A percentile compares a stretch with the other conserved stretches of the same genome.
Evolutionary conservation across 1,140 invertebrate species (phyloP).

Genomic region (Argopecten irradians): DNA sequence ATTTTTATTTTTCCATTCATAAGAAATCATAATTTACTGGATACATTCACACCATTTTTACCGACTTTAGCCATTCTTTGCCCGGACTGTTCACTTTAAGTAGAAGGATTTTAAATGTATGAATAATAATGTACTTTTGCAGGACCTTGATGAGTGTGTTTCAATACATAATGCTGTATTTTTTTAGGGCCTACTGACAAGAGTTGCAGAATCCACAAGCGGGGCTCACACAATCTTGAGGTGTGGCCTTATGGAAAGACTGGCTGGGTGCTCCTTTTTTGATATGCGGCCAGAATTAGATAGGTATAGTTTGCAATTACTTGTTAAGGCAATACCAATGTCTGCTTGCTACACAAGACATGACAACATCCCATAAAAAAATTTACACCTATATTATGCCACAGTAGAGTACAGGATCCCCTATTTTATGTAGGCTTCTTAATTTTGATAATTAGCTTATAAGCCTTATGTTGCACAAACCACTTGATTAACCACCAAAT

Average conservation of each 20-base stretch:
- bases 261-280: slow-evolving; percentile 88
- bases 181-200: slow-evolving; percentile 83
- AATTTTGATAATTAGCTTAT: no score
- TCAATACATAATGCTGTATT: neutral
- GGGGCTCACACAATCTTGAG: slow-evolving; percentile 88
- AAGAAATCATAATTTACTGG: neutral
- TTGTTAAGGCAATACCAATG: no score
- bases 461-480: no score
- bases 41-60: no score
- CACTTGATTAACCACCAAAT: no score
- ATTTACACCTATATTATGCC: no score
- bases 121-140: neutral
- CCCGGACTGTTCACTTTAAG: neutral
- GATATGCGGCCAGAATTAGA: slow-evolving; percentile 81
- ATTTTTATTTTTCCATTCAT: no score
- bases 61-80: no score
- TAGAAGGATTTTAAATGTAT: neutral
- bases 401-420: no score
- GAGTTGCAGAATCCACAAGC: slow-evolving; percentile 83
- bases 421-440: no score
- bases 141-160: neutral
- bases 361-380: no score
- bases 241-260: slow-evolving; percentile 84
- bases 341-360: no score
- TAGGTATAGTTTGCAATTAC: slow-evolving; percentile 59